Percentiles rank a stretch among this genome's conserved stretches.
These are phyloP conservation scores for Anthopleura sola DNA, from an alignment of 64 coral and sea anemone genomes.

Conservation along the genomic window DNA sequence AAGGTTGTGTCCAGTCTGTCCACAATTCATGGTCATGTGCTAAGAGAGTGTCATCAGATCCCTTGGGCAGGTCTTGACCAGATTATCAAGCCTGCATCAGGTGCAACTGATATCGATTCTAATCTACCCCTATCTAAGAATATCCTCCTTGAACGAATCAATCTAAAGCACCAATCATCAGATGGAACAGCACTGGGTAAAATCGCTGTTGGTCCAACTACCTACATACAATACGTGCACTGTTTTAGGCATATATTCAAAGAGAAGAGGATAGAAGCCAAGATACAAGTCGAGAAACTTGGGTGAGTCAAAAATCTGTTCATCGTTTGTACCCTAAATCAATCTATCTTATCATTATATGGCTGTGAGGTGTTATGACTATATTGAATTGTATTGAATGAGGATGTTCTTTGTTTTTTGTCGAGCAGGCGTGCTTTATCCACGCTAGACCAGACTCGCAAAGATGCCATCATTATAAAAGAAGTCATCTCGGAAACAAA, in stretches of 20 bases:
- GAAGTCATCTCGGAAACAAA: constrained; percentile 80
- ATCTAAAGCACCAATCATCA: constrained; percentile 58
- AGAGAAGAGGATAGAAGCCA: constrained; percentile 67
- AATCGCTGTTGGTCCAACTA: constrained; percentile 87
- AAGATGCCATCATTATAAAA: constrained; percentile 81
- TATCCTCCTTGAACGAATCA: constrained; percentile 79
- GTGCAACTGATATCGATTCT: constrained; percentile 16
- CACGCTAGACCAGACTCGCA: constrained; percentile 81
- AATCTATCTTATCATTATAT: background rate
- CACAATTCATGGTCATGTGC: constrained; percentile 83
- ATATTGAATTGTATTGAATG: no score
- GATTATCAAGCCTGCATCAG: constrained; percentile 15
- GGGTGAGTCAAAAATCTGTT: constrained; percentile 37
- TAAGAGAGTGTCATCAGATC: constrained; percentile 90
- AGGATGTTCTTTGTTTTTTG: background rate
- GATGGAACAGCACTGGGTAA: constrained; percentile 50
- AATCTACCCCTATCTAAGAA: constrained; percentile 44
- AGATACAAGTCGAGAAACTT: constrained; percentile 61
- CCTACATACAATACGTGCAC: constrained; percentile 84
- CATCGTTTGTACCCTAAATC: background rate
- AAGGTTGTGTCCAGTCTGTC: constrained; percentile 83
- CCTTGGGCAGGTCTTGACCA: constrained; percentile 78
- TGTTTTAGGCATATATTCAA: constrained; percentile 92
- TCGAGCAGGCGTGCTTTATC: constrained; percentile 56
- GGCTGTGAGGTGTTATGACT: background rate